Percentiles rank a stretch among this genome's conserved stretches.
phyloP scores from a whole-genome alignment of 53 echinoderm and acorn worm genomes.

The Temnopleurus reevesii region DNA sequence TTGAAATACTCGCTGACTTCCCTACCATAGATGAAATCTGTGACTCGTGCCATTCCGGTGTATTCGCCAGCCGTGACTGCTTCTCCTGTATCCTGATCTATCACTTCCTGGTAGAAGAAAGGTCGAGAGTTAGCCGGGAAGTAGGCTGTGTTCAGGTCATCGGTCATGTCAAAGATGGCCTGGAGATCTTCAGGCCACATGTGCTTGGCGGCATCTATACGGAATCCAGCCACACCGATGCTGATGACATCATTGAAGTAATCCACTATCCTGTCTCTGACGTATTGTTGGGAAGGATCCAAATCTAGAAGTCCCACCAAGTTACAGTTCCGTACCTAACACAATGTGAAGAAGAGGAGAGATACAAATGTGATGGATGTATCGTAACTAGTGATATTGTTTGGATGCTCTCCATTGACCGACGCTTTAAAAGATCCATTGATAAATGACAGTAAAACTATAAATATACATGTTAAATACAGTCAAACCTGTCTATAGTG shows the following conservation, averaged over 20 bases:
- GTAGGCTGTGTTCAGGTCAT: slow-evolving; percentile 69
- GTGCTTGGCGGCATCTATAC: slow-evolving; percentile 88
- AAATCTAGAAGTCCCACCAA: slow-evolving; percentile 74
- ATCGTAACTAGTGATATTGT: no score
- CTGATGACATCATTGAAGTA: slow-evolving; percentile 79
- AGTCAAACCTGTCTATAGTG: no score
- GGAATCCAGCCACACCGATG: slow-evolving; percentile 93
- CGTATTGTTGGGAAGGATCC: slow-evolving; percentile 58
- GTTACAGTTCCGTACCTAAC: slow-evolving; percentile 87
- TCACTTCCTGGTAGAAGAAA: slow-evolving; percentile 89
- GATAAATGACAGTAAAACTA: no score
- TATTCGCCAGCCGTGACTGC: slow-evolving; percentile 71
- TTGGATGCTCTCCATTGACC: no score
- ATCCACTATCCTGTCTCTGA: slow-evolving; percentile 57
- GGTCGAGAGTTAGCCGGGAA: slow-evolving; percentile 61
- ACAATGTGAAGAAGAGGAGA: neutral
- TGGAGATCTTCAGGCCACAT: slow-evolving; percentile 92
- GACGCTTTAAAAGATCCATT: no score
- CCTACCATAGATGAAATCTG: slow-evolving; percentile 87
- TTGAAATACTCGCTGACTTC: neutral
- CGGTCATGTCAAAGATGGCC: slow-evolving; percentile 57
- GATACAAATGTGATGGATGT: neutral
- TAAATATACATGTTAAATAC: no score
- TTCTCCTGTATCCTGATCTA: slow-evolving; percentile 74
- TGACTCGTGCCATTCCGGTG: slow-evolving; percentile 68